Evolutionary conservation across 2,797 vertebrate species (phyloP).

Genomic region (Gymnoscopelus braueri): DNA sequence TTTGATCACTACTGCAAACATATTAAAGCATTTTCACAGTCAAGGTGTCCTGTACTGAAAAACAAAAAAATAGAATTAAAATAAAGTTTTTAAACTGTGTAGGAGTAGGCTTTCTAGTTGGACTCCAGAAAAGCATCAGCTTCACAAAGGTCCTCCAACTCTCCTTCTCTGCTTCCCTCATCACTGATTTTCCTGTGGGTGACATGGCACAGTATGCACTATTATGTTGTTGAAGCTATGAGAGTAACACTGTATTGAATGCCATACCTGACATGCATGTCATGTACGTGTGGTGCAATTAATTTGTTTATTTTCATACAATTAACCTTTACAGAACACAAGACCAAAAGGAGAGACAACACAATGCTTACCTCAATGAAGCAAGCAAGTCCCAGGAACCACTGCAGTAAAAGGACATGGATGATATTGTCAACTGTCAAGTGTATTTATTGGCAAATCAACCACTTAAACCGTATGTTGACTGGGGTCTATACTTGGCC

Average conservation of each 20-base stretch:
- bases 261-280: constrained; percentile 20
- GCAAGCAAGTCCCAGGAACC: constrained; percentile 83
- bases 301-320: constrained; percentile 44
- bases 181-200: constrained; percentile 70
- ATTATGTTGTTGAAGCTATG: constrained; percentile 33
- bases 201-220: constrained; percentile 38
- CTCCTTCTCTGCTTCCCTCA: constrained; percentile 79
- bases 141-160: constrained; percentile 82
- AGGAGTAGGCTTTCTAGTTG: constrained; percentile 12
- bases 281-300: constrained; percentile 48
- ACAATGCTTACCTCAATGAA: constrained; percentile 85
- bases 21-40: too few species aligned
- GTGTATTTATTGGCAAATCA: too few species aligned
- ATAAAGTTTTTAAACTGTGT: not conserved
- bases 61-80: not conserved
- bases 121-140: constrained; percentile 72
- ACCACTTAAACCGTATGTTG: too few species aligned
- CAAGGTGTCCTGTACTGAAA: not conserved
- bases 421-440: not conserved
- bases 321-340: constrained; percentile 35
- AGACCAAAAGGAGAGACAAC: constrained; percentile 6
- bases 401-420: constrained; percentile 72
- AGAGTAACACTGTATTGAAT: constrained; percentile 26
- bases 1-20: not conserved
- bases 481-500: too few species aligned